phyloP scores from a whole-genome alignment of 2,888 invertebrate species.

The Deilephila elpenor region DNA sequence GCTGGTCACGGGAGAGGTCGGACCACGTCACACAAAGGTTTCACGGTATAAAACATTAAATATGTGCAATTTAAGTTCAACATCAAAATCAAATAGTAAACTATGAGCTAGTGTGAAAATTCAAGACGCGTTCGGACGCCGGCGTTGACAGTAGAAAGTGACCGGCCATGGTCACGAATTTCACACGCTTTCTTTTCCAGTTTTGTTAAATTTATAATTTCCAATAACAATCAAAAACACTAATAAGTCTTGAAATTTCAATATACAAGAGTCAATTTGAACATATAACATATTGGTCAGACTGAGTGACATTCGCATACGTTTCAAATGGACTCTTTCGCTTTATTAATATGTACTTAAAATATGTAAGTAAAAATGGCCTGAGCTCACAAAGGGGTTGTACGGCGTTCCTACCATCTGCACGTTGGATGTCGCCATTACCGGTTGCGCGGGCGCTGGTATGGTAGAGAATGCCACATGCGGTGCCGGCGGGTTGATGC shows the following conservation, averaged over 20 bases:
- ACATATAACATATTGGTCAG: not conserved
- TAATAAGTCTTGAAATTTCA: conserved; percentile 8
- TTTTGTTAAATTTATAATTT: not conserved
- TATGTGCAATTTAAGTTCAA: not conserved
- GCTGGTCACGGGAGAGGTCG: not conserved
- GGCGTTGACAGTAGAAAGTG: not conserved
- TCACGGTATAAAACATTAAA: not conserved
- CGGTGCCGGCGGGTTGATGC: conserved; percentile 95
- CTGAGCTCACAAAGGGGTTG: conserved; percentile 3
- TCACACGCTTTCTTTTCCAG: not conserved
- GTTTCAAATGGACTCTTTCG: conserved; percentile 4
- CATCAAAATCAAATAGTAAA: not conserved
- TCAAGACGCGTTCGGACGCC: not conserved
- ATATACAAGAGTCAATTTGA: conserved; percentile 14
- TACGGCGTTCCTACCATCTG: conserved; percentile 56
- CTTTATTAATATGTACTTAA: not conserved
- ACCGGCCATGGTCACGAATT: not conserved
- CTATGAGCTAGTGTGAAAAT: not conserved
- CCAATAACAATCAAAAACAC: not conserved
- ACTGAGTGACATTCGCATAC: not conserved
- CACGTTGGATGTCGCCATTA: conserved; percentile 56
- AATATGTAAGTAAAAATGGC: conserved; percentile 6
- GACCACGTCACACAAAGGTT: not conserved
- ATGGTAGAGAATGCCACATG: conserved; percentile 66
- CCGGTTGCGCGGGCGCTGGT: conserved; percentile 56